phyloP scores from a whole-genome alignment of 2,888 invertebrate genomes.

The Scaptomyza parva region DNA sequence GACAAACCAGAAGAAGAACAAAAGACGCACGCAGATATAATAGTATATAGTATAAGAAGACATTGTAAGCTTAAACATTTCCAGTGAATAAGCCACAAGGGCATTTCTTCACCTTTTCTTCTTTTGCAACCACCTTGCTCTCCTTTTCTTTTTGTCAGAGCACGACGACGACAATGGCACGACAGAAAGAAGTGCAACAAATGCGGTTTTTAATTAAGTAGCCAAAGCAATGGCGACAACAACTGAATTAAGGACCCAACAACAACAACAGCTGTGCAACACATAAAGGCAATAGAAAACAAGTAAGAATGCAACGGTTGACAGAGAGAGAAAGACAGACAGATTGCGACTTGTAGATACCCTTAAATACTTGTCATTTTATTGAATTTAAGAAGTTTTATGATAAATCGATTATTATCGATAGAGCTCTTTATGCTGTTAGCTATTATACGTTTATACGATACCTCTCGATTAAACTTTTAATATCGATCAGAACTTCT shows the following conservation, averaged over 20 bases:
- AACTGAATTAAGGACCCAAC: slow-evolving; percentile 56
- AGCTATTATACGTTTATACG: too few relatives aligned
- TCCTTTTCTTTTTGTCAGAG: neutral
- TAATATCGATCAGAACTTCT: neutral
- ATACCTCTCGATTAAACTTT: too few relatives aligned
- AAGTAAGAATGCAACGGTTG: neutral
- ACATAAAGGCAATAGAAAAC: slow-evolving; percentile 35
- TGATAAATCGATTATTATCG: neutral
- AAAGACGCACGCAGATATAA: slow-evolving; percentile 45
- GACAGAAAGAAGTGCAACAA: slow-evolving; percentile 56
- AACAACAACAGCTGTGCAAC: slow-evolving; percentile 26
- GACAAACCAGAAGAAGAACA: slow-evolving; percentile 71
- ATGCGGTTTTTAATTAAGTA: slow-evolving; percentile 74
- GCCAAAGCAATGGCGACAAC: slow-evolving; percentile 59
- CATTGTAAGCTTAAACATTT: slow-evolving; percentile 51
- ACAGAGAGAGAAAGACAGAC: neutral
- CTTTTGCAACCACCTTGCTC: neutral
- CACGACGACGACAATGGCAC: slow-evolving; percentile 1
- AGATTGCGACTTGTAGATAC: neutral
- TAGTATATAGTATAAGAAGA: too few relatives aligned
- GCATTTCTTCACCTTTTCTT: slow-evolving; percentile 8
- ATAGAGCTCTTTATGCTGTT: neutral
- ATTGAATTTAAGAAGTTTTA: neutral
- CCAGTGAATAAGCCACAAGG: slow-evolving; percentile 26
- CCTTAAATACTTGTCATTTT: neutral